A percentile compares a stretch with the other conserved stretches of the same genome.
These are phyloP conservation scores for Albula goreensis DNA, from an alignment of 2,113 vertebrate species.

Conservation along the genomic window DNA sequence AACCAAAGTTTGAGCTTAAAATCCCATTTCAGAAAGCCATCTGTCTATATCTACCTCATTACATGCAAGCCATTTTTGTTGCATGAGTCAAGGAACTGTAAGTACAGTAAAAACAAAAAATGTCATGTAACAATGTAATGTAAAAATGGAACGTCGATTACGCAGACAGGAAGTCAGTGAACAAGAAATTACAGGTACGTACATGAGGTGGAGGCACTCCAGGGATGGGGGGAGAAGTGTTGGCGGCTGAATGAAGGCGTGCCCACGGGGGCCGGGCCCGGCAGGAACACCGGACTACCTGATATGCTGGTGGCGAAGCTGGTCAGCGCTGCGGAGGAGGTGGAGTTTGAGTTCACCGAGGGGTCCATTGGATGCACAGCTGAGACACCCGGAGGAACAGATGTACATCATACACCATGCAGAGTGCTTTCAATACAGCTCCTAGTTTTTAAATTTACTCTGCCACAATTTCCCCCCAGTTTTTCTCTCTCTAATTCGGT, in stretches of 20 bases:
- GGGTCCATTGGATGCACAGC: slow-evolving; percentile 79
- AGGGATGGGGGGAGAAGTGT: slow-evolving; percentile 98
- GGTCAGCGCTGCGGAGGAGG: slow-evolving; percentile 79
- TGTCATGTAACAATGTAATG: too few relatives aligned
- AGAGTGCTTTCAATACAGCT: too few relatives aligned
- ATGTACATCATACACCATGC: neutral
- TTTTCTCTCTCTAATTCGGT: too few relatives aligned
- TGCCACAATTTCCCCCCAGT: too few relatives aligned
- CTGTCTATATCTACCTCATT: too few relatives aligned
- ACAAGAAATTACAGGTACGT: slow-evolving; percentile 48
- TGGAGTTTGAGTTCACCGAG: slow-evolving; percentile 74
- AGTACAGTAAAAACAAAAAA: too few relatives aligned
- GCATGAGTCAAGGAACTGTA: too few relatives aligned
- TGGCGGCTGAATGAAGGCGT: slow-evolving; percentile 96
- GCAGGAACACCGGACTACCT: slow-evolving; percentile 90
- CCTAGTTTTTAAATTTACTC: too few relatives aligned
- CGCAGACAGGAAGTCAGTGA: neutral
- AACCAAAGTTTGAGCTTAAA: too few relatives aligned
- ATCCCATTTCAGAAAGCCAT: too few relatives aligned
- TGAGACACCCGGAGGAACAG: slow-evolving; percentile 49
- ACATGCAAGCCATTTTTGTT: too few relatives aligned
- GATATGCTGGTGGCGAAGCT: slow-evolving; percentile 92
- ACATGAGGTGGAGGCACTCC: slow-evolving; percentile 97
- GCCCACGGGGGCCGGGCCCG: slow-evolving; percentile 84
- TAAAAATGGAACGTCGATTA: too few relatives aligned